Base-by-base conservation (phyloP, 2,113 vertebrate species). In the Arizona elegans region DNA sequence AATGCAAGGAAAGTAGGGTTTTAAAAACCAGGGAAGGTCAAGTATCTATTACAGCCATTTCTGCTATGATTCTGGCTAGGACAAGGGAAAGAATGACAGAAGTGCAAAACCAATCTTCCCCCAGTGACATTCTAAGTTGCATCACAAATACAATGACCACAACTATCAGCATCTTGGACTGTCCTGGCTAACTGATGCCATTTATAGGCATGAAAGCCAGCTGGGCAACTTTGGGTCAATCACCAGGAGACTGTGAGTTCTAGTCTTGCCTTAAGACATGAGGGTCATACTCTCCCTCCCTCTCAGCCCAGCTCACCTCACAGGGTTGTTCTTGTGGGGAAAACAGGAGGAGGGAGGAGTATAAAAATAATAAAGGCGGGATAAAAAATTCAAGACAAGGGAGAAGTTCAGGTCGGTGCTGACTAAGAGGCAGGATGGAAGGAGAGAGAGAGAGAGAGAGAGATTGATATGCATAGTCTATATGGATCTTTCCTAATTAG, bases 361-460 rank as follows among this genome's bases (percentile, higher is more conserved):
- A 70, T n/a, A 70, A n/a, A n/a, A 70, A 70, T n/a, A 70, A 70
- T 70, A 70, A 70, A 70, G 65, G 12, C 5, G 5, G 65, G 12
- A n/a, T n/a, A 70, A 70, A 62, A 62, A 62, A 0, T 47, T 0
- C 0, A 65, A 93, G n/a, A 17, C 43, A 38, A 87, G 59, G 21
- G 15, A 91, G 9, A 55, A 62, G 50, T 62, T 10, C 55, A 86
- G 88, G 29, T 58, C 10, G 70, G 92, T 53, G 3, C 55, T 33
- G 54, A 33, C 17, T 55, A 50, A 26, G 13, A 53, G 29, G 33
- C 10, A 54, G 29, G 33, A 19, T 33, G n/a, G 26, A 81, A 81
- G 26, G 33, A 38, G 33, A 38, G 65, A 26, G 29, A 24, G 47
- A 10, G 47, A 10, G 26, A 43, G 38, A 43, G 38, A 43, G 38